Evolutionary conservation across 2,797 vertebrate species (phyloP).

Genomic region (Borostomias antarcticus): DNA sequence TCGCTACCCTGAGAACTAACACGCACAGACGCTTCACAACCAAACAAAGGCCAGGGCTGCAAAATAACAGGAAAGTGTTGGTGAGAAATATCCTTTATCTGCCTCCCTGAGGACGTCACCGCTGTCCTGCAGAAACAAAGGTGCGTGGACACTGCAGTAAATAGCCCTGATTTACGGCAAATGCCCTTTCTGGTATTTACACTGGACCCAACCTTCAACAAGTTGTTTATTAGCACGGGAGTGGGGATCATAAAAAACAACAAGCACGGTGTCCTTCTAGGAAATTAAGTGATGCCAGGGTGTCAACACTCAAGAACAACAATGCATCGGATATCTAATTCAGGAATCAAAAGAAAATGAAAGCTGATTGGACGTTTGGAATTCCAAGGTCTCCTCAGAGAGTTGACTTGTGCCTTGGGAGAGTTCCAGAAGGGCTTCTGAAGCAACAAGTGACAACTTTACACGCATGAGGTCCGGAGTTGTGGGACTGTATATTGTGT

Average conservation of each 20-base stretch:
- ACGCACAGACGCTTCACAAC: conserved; percentile 84
- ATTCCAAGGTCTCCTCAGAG: conserved; percentile 30
- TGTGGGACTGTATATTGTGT: conserved; percentile 2
- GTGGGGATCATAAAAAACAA: conserved; percentile 84
- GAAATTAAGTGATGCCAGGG: conserved; percentile 83
- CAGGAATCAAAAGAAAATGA: conserved; percentile 44
- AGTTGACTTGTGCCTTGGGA: conserved; percentile 13
- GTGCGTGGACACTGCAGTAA: conserved; percentile 90
- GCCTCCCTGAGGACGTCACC: conserved; percentile 97
- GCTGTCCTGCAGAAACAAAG: conserved; percentile 89
- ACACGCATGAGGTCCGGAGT: conserved; percentile 18
- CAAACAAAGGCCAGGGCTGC: conserved; percentile 92
- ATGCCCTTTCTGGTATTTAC: conserved; percentile 88
- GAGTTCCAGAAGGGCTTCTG: conserved; percentile 35
- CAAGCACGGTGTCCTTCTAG: conserved; percentile 77
- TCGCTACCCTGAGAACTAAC: conserved; percentile 91
- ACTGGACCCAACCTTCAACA: conserved; percentile 80
- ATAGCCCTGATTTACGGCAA: conserved; percentile 94
- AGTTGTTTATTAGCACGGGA: conserved; percentile 86
- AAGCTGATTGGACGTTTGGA: conserved; percentile 56
- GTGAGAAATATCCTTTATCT: conserved; percentile 98
- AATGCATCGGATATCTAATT: conserved; percentile 69
- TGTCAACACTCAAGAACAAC: conserved; percentile 73
- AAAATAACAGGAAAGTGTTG: conserved; percentile 99
- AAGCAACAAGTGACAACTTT: conserved; percentile 29